Conservation (phyloP, 2,113 vertebrate genomes). For the Benthochromis sp. region DNA sequence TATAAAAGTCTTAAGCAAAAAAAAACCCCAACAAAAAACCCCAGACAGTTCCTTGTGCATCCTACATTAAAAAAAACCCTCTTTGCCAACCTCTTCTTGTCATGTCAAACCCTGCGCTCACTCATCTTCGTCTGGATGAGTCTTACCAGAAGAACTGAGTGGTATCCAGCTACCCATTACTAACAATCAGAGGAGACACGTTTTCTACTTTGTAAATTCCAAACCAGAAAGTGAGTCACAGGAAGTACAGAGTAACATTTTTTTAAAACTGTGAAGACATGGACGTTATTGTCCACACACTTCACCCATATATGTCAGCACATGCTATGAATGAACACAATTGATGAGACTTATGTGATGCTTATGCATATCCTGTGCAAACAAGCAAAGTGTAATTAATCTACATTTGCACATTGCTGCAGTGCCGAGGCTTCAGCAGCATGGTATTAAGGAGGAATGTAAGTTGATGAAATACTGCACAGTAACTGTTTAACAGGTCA, state of each 20-base stretch:
- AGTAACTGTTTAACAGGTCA: neutral
- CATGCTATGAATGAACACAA: neutral
- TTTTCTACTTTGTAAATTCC: neutral
- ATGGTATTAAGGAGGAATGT: neutral
- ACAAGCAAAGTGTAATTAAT: neutral
- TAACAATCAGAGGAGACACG: neutral
- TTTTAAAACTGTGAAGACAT: neutral
- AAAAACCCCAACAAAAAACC: neutral
- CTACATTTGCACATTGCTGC: neutral
- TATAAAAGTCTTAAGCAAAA: neutral
- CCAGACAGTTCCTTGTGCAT: slow-evolving; percentile 19
- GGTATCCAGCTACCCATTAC: neutral
- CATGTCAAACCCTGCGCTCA: neutral
- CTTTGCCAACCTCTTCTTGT: neutral
- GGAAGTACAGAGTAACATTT: neutral
- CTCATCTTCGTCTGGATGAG: neutral
- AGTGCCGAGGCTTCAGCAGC: neutral
- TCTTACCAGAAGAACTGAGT: neutral
- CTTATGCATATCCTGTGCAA: neutral
- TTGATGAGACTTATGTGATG: neutral
- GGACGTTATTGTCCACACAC: neutral
- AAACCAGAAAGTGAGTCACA: neutral
- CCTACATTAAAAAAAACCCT: neutral
- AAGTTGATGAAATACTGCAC: neutral
- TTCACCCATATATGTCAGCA: neutral